Base-by-base conservation (phyloP, 2,888 invertebrate genomes). In the Monochamus alternatus region DNA sequence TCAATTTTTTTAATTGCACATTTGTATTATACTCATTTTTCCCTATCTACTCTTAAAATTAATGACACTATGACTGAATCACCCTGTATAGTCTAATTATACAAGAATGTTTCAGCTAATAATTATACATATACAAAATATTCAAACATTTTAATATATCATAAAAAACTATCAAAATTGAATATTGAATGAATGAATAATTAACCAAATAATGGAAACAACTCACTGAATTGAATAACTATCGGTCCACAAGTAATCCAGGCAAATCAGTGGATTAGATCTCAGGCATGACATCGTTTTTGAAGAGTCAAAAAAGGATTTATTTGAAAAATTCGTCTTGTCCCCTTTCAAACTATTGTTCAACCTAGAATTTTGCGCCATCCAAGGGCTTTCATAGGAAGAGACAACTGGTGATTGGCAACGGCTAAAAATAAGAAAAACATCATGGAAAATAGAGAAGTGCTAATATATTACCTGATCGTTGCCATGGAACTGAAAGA, bases 241-340 rank as follows among this genome's bases (percentile, higher is more conserved):
- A 84, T 98, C 98, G 0, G 95, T 95, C 98, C 98, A 98, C 12
- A 97, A 90, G 85, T 95, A 95, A 81, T 98, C 97, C 62, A 98
- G 90, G 84, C 97, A 97, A 79, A 97, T 91, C 82, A 96, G 95
- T 0, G 98, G 97, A 81, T 94, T 93, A 38, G 96, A 80, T 64
- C 80, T 81, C 51, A 86, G 78, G 77, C 85, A 81, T 4, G 86
- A 83, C 74, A 85, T 84, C 5, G 83, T 80, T 82, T 87, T 85
- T 0, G 86, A 84, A 73, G 79, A 81, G 64, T 87, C 86, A 67
- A 87, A 86, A 72, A 85, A 84, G 1, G 85, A 85, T 71, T 83
- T 83, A 91, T 92, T 60, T 90, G 91, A 74, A 5, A 43, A 10
- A 43, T 22, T 68, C 2, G 59, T 44, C 12, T 68, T 60, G 7